phyloP scores from a whole-genome alignment of 2,113 vertebrate genomes.

The Nibea albiflora region DNA sequence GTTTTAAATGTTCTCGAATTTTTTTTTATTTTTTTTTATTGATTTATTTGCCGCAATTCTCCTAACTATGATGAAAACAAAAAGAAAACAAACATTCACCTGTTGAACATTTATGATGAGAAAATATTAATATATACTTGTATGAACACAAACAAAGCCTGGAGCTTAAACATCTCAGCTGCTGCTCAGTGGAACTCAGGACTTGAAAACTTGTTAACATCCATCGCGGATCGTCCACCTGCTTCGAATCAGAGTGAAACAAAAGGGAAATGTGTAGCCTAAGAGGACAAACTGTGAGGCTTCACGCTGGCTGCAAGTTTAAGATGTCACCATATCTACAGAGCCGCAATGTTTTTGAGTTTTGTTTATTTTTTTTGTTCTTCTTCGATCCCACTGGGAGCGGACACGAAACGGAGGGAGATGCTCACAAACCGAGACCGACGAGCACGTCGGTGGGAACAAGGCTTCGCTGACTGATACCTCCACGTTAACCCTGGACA shows the following conservation, averaged over 20 bases:
- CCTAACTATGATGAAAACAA: slow-evolving; percentile 57
- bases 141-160: slow-evolving; percentile 84
- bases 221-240: slow-evolving; percentile 51
- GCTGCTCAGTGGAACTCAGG: slow-evolving; percentile 99
- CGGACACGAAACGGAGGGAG: slow-evolving; percentile 12
- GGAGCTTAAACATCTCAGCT: slow-evolving; percentile 94
- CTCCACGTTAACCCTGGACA: slow-evolving; percentile 81
- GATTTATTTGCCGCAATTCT: slow-evolving; percentile 75
- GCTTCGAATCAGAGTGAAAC: slow-evolving; percentile 51
- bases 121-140: slow-evolving; percentile 86
- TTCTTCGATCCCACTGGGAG: slow-evolving; percentile 33
- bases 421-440: slow-evolving; percentile 1
- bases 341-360: slow-evolving; percentile 50
- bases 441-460: slow-evolving; percentile 36
- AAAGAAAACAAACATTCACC: slow-evolving; percentile 32
- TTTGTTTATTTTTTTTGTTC: not conserved
- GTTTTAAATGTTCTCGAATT: slow-evolving; percentile 81
- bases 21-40: slow-evolving; percentile 72
- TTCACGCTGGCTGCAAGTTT: slow-evolving; percentile 44
- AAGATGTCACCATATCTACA: slow-evolving; percentile 78
- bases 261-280: slow-evolving; percentile 61
- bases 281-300: slow-evolving; percentile 49
- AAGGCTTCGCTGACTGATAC: slow-evolving; percentile 70
- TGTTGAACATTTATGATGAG: slow-evolving; percentile 80
- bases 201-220: slow-evolving; percentile 83